Percentiles rank a stretch among this genome's conserved stretches.
Evolutionary conservation across 2,888 invertebrate genomes (phyloP).

Genomic region (Lepidocyrtinus sp.): DNA sequence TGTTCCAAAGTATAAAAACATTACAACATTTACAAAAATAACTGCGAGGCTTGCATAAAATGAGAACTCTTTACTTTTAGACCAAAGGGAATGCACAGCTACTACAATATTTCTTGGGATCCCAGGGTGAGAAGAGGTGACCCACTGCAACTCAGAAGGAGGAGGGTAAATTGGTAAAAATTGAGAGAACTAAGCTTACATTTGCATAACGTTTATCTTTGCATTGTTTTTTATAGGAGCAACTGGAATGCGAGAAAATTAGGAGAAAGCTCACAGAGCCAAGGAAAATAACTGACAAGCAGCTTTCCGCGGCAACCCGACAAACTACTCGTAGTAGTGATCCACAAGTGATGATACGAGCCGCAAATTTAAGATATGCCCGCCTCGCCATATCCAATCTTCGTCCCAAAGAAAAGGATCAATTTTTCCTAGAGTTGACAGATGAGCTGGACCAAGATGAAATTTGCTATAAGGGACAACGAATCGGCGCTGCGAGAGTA

Average conservation of each 20-base stretch:
- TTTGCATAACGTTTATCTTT: neutral
- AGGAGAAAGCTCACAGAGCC: constrained; percentile 36
- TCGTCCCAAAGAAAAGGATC: constrained; percentile 55
- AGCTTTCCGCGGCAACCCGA: neutral
- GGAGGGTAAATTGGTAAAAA: constrained; percentile 30
- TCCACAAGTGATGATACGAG: constrained; percentile 37
- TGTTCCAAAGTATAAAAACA: constrained; percentile 35
- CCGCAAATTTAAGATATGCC: constrained; percentile 44
- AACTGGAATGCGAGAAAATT: constrained; percentile 53
- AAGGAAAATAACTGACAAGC: constrained; percentile 14
- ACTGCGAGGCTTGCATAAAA: neutral
- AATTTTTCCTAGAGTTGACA: constrained; percentile 55
- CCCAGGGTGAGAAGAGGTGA: constrained; percentile 48
- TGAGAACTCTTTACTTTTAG: neutral
- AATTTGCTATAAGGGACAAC: constrained; percentile 49
- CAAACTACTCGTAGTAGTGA: constrained; percentile 21
- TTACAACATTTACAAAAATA: neutral
- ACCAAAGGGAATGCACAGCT: constrained; percentile 49
- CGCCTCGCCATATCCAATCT: constrained; percentile 52
- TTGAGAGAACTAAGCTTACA: neutral
- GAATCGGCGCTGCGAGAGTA: constrained; percentile 38
- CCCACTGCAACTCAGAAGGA: constrained; percentile 21
- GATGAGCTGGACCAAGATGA: constrained; percentile 51
- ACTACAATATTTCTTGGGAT: constrained; percentile 57
- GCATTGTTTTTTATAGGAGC: constrained; percentile 26